Evolutionary conservation across 2,113 vertebrate genomes (phyloP).

Genomic region (Telmatochromis brichardi): DNA sequence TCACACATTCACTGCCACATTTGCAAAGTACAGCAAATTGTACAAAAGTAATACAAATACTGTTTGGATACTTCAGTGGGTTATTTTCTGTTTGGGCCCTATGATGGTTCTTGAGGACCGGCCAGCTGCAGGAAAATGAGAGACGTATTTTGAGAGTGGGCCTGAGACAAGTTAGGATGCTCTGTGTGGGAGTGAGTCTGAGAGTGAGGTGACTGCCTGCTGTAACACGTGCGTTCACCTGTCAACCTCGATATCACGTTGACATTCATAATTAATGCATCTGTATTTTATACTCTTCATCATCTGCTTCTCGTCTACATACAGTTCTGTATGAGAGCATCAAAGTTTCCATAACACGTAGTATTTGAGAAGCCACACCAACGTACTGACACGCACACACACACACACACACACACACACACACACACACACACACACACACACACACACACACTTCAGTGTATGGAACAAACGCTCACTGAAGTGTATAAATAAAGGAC

Average conservation of each 20-base stretch:
- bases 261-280: background rate
- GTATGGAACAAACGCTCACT: too few species aligned
- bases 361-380: background rate
- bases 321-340: background rate
- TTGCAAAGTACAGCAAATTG: background rate
- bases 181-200: background rate
- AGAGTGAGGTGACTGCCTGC: background rate
- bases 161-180: background rate
- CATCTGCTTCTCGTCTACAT: background rate
- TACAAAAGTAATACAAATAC: background rate
- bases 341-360: background rate
- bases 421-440: background rate
- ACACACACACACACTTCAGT: background rate
- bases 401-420: background rate
- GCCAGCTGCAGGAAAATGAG: background rate
- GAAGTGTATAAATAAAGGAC: too few species aligned
- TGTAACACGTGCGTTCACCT: background rate
- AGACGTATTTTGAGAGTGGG: background rate
- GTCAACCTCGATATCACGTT: background rate
- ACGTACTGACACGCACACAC: background rate
- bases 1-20: background rate
- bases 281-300: background rate
- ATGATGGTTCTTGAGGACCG: accelerated
- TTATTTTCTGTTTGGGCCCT: background rate
- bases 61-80: background rate